A percentile compares a stretch with the other conserved stretches of the same genome.
phyloP scores from a whole-genome alignment of 2,888 invertebrate genomes.

The Venustoraphidia nigricollis region DNA sequence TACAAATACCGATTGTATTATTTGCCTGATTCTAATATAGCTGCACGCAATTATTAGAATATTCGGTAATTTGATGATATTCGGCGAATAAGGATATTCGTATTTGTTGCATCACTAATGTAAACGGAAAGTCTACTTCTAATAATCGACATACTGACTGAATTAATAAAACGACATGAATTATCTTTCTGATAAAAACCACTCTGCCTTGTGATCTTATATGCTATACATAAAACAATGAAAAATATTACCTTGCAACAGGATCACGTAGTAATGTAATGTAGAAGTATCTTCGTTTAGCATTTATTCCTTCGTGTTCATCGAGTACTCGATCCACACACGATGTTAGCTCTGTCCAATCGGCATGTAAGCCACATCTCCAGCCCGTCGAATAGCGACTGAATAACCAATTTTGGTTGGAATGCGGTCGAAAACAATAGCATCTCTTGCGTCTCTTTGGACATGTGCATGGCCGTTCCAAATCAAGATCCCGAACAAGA shows the following conservation, averaged over 20 bases:
- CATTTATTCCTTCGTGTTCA: constrained; percentile 70
- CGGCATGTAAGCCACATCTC: constrained; percentile 96
- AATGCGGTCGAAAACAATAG: constrained; percentile 82
- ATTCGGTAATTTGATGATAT: no score
- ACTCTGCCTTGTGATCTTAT: neutral
- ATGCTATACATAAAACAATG: neutral
- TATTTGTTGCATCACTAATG: no score
- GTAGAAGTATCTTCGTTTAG: constrained; percentile 83
- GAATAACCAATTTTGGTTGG: constrained; percentile 93
- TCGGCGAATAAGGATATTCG: no score
- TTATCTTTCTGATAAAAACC: no score
- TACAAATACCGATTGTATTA: no score
- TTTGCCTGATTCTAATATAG: no score
- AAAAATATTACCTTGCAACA: constrained; percentile 41
- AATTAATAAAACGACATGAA: no score
- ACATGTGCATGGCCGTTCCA: constrained; percentile 87
- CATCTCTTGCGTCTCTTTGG: constrained; percentile 77
- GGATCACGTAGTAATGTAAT: constrained; percentile 92
- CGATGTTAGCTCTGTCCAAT: constrained; percentile 90
- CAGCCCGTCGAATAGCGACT: constrained; percentile 94
- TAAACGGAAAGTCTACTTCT: no score
- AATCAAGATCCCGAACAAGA: constrained; percentile 85
- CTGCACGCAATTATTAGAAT: no score
- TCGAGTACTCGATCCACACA: constrained; percentile 88
- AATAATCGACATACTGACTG: no score